phyloP scores from a whole-genome alignment of 2,113 vertebrate species.

The Elephantulus edwardii region DNA sequence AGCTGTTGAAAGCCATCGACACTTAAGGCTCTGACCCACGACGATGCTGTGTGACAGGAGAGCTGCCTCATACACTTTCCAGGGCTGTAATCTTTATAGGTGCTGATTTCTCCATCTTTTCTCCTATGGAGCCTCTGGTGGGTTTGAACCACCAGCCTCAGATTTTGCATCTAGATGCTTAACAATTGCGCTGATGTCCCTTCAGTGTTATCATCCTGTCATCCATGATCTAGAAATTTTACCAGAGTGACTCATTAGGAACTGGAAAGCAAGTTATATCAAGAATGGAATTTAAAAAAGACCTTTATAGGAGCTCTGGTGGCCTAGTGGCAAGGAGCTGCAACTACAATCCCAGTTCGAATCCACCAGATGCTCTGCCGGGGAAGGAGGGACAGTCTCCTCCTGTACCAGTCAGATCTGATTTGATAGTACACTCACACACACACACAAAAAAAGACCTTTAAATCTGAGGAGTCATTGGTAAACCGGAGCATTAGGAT shows the following conservation, averaged over 20 bases:
- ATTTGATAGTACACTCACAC: too few species aligned
- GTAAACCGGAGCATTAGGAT: accelerated
- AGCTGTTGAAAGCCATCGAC: too few species aligned
- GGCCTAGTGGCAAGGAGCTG: too few species aligned
- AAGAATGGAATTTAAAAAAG: neutral
- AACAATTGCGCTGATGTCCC: neutral
- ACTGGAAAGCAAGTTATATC: neutral
- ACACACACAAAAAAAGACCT: neutral
- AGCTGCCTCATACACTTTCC: neutral
- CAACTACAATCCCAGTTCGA: too few species aligned
- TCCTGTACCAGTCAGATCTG: too few species aligned
- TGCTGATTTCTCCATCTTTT: neutral
- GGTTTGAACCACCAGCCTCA: neutral
- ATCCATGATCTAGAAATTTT: neutral
- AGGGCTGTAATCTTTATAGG: neutral
- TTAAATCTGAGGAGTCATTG: accelerated
- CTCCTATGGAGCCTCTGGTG: neutral
- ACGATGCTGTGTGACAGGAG: neutral
- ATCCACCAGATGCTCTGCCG: too few species aligned
- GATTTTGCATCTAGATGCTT: neutral
- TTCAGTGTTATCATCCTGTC: neutral
- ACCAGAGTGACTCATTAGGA: neutral
- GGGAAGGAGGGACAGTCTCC: too few species aligned
- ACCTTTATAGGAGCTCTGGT: too few species aligned
- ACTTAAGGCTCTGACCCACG: neutral